These are phyloP conservation scores for Molanna angustata DNA, from an alignment of 2,888 invertebrate genomes.

Conservation along the genomic window DNA sequence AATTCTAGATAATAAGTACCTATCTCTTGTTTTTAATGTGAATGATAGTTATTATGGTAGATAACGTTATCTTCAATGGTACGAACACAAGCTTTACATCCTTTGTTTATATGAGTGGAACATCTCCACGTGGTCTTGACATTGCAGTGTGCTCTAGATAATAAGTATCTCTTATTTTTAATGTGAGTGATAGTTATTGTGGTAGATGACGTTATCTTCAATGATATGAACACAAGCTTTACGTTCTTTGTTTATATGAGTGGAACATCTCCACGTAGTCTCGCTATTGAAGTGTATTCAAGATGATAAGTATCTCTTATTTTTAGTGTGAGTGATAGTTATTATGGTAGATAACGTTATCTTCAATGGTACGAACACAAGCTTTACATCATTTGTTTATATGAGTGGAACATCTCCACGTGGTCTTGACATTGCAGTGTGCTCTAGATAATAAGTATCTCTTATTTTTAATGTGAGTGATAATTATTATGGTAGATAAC, in stretches of 20 bases:
- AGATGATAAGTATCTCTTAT: no score
- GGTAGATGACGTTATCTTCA: neutral
- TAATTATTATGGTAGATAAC: neutral
- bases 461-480: neutral
- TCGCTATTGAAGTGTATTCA: no score
- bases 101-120: slow-evolving; percentile 13
- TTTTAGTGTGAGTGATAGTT: no score
- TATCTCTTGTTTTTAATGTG: no score
- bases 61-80: neutral
- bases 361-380: neutral
- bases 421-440: no score
- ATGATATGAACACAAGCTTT: slow-evolving; percentile 15
- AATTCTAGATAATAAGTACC: no score
- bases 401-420: no score
- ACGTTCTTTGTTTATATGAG: slow-evolving; percentile 20
- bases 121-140: slow-evolving; percentile 25
- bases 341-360: slow-evolving; percentile 1
- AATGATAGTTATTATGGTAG: neutral
- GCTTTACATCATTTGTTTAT: slow-evolving; percentile 28
- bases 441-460: no score
- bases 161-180: no score
- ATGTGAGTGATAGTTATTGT: neutral
- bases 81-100: slow-evolving; percentile 23
- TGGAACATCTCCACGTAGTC: slow-evolving; percentile 24
- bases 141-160: no score